These are phyloP conservation scores for Colletes collaris DNA, from an alignment of 2,888 invertebrate genomes.

Conservation along the genomic window DNA sequence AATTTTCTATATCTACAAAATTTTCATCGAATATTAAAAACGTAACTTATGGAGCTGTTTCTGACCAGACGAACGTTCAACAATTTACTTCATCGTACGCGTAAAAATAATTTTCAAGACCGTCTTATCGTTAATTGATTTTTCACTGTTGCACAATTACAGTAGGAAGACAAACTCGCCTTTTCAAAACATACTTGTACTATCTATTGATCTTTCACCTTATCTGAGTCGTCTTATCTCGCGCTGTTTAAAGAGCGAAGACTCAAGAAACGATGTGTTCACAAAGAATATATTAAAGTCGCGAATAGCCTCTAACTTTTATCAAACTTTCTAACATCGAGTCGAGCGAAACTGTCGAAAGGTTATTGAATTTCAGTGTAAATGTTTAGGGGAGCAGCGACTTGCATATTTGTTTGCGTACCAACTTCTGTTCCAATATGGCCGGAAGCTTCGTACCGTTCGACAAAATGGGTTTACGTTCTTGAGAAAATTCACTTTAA, in stretches of 20 bases:
- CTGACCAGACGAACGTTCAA: too few species aligned
- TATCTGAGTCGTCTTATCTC: conserved; percentile 4
- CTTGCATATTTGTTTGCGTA: too few species aligned
- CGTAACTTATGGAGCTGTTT: too few species aligned
- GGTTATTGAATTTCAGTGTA: background rate
- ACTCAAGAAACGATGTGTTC: background rate
- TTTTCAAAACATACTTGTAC: background rate
- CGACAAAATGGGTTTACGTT: too few species aligned
- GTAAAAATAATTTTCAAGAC: background rate
- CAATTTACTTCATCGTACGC: too few species aligned
- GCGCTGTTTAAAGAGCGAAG: background rate
- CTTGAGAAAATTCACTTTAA: too few species aligned
- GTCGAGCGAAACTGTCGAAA: background rate
- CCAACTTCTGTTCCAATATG: too few species aligned
- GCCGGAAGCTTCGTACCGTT: too few species aligned
- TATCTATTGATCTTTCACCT: conserved; percentile 24
- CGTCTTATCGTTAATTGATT: background rate
- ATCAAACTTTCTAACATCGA: background rate
- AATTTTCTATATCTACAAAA: too few species aligned
- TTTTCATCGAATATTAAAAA: too few species aligned
- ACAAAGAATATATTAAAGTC: background rate
- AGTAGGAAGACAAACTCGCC: background rate
- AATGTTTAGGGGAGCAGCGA: background rate
- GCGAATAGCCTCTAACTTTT: background rate
- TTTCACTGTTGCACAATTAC: background rate